Conservation (phyloP, 1,140 invertebrate genomes). For the Tetramorium alpestre region DNA sequence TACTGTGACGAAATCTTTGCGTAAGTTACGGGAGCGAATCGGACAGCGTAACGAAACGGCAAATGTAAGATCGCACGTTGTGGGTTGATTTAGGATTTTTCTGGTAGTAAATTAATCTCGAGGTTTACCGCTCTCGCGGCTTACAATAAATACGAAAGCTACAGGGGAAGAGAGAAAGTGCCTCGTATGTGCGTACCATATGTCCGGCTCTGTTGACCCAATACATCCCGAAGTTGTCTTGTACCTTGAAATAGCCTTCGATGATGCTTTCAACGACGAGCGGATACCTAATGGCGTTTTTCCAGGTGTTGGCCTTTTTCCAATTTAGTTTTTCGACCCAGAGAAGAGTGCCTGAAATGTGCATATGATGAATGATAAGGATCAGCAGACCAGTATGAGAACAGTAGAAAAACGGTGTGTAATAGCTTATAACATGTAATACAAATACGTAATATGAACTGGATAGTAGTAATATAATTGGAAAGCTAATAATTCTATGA, state of each 20-base stretch:
- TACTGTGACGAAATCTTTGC: neutral
- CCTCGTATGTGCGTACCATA: constrained; percentile 86
- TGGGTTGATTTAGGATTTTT: neutral
- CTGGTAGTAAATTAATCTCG: constrained; percentile 12
- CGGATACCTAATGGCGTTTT: constrained; percentile 84
- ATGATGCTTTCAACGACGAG: constrained; percentile 87
- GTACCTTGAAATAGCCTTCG: constrained; percentile 89
- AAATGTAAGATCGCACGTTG: neutral
- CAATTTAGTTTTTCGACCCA: constrained; percentile 92
- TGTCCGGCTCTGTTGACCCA: constrained; percentile 91
- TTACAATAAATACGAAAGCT: constrained; percentile 27
- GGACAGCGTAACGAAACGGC: neutral
- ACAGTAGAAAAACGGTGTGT: neutral
- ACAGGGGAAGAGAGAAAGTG: constrained; percentile 23
- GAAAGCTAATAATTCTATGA: neutral
- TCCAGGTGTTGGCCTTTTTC: constrained; percentile 86
- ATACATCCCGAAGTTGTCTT: constrained; percentile 90
- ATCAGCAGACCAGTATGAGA: neutral
- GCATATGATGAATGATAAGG: neutral
- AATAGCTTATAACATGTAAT: neutral
- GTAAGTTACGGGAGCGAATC: neutral
- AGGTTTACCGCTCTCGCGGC: neutral
- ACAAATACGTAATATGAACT: neutral
- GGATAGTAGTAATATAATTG: neutral
- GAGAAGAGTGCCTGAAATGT: constrained; percentile 79